These are phyloP conservation scores for Melanotus villosus DNA, from an alignment of 2,888 invertebrate genomes.

Conservation along the genomic window DNA sequence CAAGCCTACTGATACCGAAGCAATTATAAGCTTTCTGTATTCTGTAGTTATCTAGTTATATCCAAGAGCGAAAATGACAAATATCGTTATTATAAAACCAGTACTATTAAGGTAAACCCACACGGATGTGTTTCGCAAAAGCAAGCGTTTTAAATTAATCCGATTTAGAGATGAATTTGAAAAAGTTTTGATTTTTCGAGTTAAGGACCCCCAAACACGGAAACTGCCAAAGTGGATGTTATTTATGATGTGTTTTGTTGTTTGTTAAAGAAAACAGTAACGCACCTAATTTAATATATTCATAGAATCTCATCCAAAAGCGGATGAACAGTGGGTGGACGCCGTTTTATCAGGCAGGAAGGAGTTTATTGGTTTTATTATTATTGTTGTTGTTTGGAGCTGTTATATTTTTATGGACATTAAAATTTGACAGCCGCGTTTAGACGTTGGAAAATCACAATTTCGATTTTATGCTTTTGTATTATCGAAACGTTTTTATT, in stretches of 20 bases:
- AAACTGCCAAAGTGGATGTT: conserved; percentile 1
- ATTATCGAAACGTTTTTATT: not conserved
- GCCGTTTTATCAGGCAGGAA: conserved; percentile 28
- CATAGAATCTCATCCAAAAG: conserved; percentile 3
- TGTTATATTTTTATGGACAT: conserved; percentile 21
- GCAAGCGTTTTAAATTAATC: conserved; percentile 5
- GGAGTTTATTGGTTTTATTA: conserved; percentile 32
- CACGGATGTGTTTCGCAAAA: conserved; percentile 12
- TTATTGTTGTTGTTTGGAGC: conserved; percentile 22
- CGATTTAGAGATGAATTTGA: conserved; percentile 17
- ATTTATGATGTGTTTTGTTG: conserved; percentile 7
- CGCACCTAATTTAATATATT: conserved; percentile 15
- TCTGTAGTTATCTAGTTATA: too few relatives aligned
- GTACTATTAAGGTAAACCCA: conserved; percentile 14
- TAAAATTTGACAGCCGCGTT: conserved; percentile 6
- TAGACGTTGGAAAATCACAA: not conserved
- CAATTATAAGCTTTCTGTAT: conserved; percentile 1
- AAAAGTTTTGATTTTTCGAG: conserved; percentile 1
- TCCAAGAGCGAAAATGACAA: conserved; percentile 9
- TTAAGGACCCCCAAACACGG: not conserved
- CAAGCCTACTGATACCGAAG: not conserved
- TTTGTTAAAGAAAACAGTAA: conserved; percentile 13
- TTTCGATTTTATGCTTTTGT: not conserved
- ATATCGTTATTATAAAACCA: not conserved
- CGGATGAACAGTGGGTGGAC: conserved; percentile 10